Evolutionary conservation across 2,888 invertebrate species (phyloP).

Genomic region (Parnassius glacialis): DNA sequence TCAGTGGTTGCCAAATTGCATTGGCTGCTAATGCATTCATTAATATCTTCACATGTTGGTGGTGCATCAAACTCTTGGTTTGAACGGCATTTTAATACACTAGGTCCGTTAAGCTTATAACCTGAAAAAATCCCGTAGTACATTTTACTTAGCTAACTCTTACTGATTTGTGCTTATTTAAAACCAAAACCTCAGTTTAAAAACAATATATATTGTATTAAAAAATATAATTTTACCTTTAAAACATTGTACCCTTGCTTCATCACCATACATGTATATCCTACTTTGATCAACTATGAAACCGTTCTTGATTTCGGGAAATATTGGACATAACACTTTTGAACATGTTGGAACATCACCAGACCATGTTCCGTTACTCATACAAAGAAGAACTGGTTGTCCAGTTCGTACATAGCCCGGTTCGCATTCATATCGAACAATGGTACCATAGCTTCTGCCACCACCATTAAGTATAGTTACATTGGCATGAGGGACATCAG

Average conservation of each 20-base stretch:
- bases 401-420: slow-evolving; percentile 94
- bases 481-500: slow-evolving; percentile 93
- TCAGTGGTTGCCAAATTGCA: slow-evolving; percentile 95
- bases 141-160: no score
- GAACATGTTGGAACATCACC: slow-evolving; percentile 93
- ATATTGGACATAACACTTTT: slow-evolving; percentile 85
- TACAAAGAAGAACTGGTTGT: slow-evolving; percentile 94
- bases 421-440: slow-evolving; percentile 95
- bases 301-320: slow-evolving; percentile 92
- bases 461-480: slow-evolving; percentile 93
- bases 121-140: slow-evolving; percentile 64
- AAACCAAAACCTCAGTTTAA: no score
- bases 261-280: slow-evolving; percentile 92
- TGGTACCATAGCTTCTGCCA: slow-evolving; percentile 95
- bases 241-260: slow-evolving; percentile 94
- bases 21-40: slow-evolving; percentile 93
- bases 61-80: slow-evolving; percentile 90
- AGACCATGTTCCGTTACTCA: slow-evolving; percentile 98
- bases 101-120: slow-evolving; percentile 91
- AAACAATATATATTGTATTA: no score
- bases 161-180: no score
- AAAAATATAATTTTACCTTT: slow-evolving; percentile 70
- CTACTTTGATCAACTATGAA: slow-evolving; percentile 90
- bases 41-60: slow-evolving; percentile 94
- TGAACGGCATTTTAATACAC: slow-evolving; percentile 91